Percentiles rank a stretch among this genome's conserved stretches.
phyloP scores from a whole-genome alignment of 2,113 vertebrate species.

The Gyps fulvus region DNA sequence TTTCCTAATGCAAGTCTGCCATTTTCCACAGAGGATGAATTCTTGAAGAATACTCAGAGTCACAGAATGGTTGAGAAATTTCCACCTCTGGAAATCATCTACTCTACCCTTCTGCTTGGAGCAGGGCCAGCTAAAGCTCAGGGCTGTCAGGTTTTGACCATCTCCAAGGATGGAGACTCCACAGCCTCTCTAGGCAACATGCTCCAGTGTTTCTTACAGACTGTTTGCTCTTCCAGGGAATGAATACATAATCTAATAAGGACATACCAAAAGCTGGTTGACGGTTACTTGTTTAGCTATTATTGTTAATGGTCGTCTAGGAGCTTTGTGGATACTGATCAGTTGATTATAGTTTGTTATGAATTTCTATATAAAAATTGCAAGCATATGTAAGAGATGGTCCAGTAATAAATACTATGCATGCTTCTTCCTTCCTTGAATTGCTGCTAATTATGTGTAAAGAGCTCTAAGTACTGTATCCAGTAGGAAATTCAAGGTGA shows the following conservation, averaged over 20 bases:
- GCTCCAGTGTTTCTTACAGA: not conserved
- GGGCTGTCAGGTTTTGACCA: not conserved
- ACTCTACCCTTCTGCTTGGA: not conserved
- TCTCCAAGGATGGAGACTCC: not conserved
- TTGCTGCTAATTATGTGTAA: not conserved
- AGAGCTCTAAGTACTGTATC: not conserved
- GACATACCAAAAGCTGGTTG: not conserved
- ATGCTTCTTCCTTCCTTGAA: not conserved
- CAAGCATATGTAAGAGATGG: not conserved
- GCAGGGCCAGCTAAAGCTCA: not conserved
- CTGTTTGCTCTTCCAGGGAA: not conserved
- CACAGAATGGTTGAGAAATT: not conserved
- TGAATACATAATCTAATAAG: not conserved
- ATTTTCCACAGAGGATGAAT: not conserved
- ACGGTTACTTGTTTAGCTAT: not conserved
- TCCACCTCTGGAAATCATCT: not conserved
- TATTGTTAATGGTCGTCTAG: not conserved
- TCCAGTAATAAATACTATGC: not conserved
- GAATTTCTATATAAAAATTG: not conserved
- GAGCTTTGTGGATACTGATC: not conserved
- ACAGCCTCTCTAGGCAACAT: rapidly evolving
- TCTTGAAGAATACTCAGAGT: not conserved
- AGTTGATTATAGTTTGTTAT: not conserved
- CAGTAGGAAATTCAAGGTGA: not conserved
- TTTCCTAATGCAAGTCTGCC: not conserved